Evolutionary conservation across 1,140 invertebrate species (phyloP).

Genomic region (Mesaphorura yosii): DNA sequence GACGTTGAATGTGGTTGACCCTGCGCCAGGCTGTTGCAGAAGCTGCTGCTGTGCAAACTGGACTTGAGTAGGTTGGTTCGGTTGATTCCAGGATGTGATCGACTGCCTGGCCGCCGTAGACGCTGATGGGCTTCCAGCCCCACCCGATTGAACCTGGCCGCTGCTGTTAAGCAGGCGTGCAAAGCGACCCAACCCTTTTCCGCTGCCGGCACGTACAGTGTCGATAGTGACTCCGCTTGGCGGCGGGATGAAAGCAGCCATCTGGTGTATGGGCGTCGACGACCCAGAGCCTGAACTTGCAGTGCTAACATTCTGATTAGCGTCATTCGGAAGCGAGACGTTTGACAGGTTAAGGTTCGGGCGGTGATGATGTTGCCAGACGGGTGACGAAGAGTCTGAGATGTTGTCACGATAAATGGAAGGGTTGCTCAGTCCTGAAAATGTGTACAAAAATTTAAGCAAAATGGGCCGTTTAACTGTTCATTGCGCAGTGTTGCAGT

Average conservation of each 20-base stretch:
- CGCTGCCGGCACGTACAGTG: background rate
- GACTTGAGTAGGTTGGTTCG: background rate
- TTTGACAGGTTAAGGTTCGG: background rate
- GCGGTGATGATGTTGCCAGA: background rate
- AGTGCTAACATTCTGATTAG: no score
- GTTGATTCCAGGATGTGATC: slow-evolving; percentile 36
- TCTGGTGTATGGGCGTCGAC: no score
- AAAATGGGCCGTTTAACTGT: no score
- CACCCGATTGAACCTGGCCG: no score
- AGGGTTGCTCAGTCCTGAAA: slow-evolving; percentile 10
- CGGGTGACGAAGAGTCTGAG: background rate
- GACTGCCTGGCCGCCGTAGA: slow-evolving; percentile 34
- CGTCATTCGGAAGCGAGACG: background rate
- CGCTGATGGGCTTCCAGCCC: slow-evolving; percentile 11
- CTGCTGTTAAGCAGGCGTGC: slow-evolving; percentile 55
- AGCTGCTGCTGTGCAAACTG: background rate
- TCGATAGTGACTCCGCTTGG: background rate
- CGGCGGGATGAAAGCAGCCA: background rate
- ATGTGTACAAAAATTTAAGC: background rate
- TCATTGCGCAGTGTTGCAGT: no score
- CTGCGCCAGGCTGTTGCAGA: background rate
- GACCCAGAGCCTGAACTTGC: no score
- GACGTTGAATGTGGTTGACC: background rate
- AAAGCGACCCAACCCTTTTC: slow-evolving; percentile 50
- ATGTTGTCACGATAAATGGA: slow-evolving; percentile 9